Evolutionary conservation across 2,113 vertebrate species (phyloP).

Genomic region (Brachirus orientalis): DNA sequence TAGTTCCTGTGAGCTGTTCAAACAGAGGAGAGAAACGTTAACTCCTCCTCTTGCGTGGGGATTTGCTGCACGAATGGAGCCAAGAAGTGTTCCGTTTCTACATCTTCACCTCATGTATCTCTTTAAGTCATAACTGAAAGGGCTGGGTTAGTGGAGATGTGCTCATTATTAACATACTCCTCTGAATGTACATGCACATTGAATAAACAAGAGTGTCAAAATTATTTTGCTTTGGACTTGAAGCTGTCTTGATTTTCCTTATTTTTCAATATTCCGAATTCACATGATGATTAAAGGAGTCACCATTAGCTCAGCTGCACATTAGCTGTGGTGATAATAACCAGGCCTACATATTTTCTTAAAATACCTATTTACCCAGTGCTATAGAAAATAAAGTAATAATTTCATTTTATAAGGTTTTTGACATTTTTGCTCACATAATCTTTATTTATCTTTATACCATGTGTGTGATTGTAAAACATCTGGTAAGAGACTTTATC

Average conservation of each 20-base stretch:
- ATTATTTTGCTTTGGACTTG: not conserved
- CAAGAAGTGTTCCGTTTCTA: slow-evolving; percentile 77
- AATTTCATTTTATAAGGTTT: not conserved
- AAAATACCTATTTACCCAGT: not conserved
- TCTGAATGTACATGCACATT: slow-evolving; percentile 51
- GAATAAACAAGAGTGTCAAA: slow-evolving; percentile 50
- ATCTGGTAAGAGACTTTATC: not conserved
- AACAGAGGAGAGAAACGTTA: slow-evolving; percentile 84
- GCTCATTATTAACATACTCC: slow-evolving; percentile 45
- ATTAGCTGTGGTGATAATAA: not conserved
- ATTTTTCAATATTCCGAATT: too few relatives aligned
- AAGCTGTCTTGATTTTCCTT: rapidly evolving
- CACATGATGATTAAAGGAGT: too few relatives aligned
- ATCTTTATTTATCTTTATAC: not conserved
- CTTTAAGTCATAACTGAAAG: slow-evolving; percentile 43
- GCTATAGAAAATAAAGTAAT: not conserved
- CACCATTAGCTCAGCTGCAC: not conserved
- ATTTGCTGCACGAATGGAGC: slow-evolving; percentile 79
- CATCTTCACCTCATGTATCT: slow-evolving; percentile 57
- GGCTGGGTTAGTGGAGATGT: slow-evolving; percentile 37
- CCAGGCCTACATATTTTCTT: not conserved
- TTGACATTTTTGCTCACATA: not conserved
- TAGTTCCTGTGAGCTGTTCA: slow-evolving; percentile 87
- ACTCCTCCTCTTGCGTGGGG: slow-evolving; percentile 79
- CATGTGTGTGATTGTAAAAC: not conserved